Evolutionary conservation across 2,888 invertebrate genomes (phyloP), one percentile per base, ranked within the genome.

Genomic region (Ptychoptera albimana): DNA sequence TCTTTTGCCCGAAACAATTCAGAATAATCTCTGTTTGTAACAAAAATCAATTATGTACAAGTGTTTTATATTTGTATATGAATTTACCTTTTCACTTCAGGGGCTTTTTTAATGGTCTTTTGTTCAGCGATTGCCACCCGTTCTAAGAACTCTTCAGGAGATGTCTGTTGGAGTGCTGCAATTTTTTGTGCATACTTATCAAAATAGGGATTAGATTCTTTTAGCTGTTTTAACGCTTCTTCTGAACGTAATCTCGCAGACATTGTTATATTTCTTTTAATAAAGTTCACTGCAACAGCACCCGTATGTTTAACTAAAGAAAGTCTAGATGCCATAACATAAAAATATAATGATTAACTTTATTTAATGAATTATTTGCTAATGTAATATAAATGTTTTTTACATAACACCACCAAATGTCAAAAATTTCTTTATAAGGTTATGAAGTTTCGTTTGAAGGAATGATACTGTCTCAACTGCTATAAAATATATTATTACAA

Each of bases 161-260:
- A 77, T 0, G 78, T 77, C 60, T 81, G 68, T 58, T 86, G 84
- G 14, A 85, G 58, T 47, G 73, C 68, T 0, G 81, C 74, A 50
- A 89, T 82, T 60, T 85, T 84, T 2, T 71, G 64, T 0, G 84
- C 78, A 64, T 89, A 89, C 57, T 88, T 89, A 13, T 79, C 79
- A 55, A 70, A 88, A 58, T 80, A 88, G 0, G 87, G 86, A 66
- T 88, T 89, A 5, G 58, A 63, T 37, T 69, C 63, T 39, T 62
- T 63, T 7, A 75, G 52, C 12, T 70, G 63, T 12, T 74, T 70
- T 4, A 73, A 49, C 1, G 61, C 68, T 54, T 73, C 67, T 51
- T 70, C 66, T 12, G 69, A 59, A 23, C 61, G 61, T 11, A 53
- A 49, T 14, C 58, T 54, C 1, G 64, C 61, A 2, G 66, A 64